These are phyloP conservation scores for Daboia siamensis DNA, from an alignment of 2,113 vertebrate species.

Conservation along the genomic window DNA sequence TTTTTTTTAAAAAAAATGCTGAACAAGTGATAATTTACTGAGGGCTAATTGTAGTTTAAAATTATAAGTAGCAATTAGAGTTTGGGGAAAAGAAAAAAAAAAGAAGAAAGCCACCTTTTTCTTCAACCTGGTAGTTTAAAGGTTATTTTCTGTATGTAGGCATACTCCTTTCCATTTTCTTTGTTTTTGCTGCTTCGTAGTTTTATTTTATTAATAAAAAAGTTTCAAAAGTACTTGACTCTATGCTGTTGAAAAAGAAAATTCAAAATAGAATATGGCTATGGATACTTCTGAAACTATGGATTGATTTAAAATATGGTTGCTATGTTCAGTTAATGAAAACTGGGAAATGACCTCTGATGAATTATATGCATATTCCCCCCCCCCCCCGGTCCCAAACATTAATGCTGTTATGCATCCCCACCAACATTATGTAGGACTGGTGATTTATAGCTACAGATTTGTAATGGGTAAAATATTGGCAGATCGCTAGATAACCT, in stretches of 20 bases:
- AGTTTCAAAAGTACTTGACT: too few species aligned
- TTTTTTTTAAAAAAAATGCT: too few species aligned
- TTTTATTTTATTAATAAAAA: too few species aligned
- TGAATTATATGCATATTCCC: neutral
- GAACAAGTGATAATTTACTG: too few species aligned
- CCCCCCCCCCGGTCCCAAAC: slow-evolving; percentile 33
- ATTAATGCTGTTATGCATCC: neutral
- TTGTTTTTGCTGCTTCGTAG: too few species aligned
- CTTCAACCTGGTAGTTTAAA: too few species aligned
- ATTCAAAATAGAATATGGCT: neutral
- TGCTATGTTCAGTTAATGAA: slow-evolving; percentile 25
- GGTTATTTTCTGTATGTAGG: too few species aligned
- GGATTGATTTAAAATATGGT: slow-evolving; percentile 18
- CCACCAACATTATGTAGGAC: neutral
- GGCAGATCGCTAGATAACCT: neutral
- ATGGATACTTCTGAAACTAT: slow-evolving; percentile 17
- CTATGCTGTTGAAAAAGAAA: neutral
- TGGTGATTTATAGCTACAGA: slow-evolving; percentile 25
- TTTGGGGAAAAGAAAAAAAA: too few species aligned
- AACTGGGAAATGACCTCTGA: slow-evolving; percentile 27
- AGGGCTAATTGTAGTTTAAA: too few species aligned
- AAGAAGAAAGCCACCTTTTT: too few species aligned
- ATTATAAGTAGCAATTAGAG: too few species aligned
- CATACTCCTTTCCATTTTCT: too few species aligned
- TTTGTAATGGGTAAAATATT: slow-evolving; percentile 8